Evolutionary conservation across 2,797 vertebrate genomes (phyloP), one percentile per base, ranked within the genome.

Genomic region (Petrocephalus schoutedeni): DNA sequence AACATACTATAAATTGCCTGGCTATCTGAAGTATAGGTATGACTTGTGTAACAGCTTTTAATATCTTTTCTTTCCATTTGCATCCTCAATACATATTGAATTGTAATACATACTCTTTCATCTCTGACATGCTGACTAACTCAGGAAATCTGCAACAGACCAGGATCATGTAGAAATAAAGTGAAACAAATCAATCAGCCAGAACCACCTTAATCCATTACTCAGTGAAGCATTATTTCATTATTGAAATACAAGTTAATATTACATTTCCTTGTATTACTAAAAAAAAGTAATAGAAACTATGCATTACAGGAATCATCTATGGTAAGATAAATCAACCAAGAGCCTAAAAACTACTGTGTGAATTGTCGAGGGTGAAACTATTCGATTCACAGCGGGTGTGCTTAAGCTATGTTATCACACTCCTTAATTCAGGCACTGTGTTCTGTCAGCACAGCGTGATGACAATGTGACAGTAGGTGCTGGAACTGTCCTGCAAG

Each of bases 311-410:
- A 32, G 84, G 58, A 87, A 91, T 90, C 92, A 92, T 93, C 92
- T 91, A 93, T 94, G 91, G 91, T 92, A 56, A 91, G 92, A 94
- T 93, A 94, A 94, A 95, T 95, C 93, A 92, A 91, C 88, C 93
- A 89, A 91, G 90, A 93, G 93, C 92, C 93, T 94, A 89, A 88
- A 90, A 90, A 90, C 91, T 91, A 93, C 91, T 87, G 89, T 90
- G 89, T 88, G 88, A 91, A 93, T 88, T 90, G 87, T 86, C 87
- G 89, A 90, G 90, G 90, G 89, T 9, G 85, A 91, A 92, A 92
- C 80, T 41, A 90, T 84, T 23, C 2, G 89, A 36, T 91, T 89
- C 91, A 92, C 89, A 89, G 91, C 86, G 90, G 91, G 89, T 90
- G 87, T 91, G 89, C 88, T 90, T 93, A 93, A 80, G 49, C 74